phyloP scores from a whole-genome alignment of 2,888 invertebrate species.

The Zaprionus lineosus region DNA sequence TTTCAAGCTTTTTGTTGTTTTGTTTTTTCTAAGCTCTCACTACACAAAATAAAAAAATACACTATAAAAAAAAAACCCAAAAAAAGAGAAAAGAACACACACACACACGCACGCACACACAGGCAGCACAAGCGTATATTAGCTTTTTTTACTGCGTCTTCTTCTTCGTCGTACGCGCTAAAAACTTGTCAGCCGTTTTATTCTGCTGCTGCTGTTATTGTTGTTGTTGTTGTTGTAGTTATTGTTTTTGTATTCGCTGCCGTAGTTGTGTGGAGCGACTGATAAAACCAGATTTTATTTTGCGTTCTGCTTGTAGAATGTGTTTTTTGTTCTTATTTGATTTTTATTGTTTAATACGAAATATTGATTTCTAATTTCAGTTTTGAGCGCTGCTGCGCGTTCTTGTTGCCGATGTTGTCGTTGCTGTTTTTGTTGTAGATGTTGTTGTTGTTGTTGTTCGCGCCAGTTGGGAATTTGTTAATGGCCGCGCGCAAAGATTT shows the following conservation, averaged over 20 bases:
- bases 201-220: conserved; percentile 10
- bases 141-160: conserved; percentile 43
- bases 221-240: conserved; percentile 10
- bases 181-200: conserved; percentile 51
- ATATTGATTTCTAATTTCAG: conserved; percentile 67
- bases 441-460: conserved; percentile 28
- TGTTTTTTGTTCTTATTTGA: conserved; percentile 14
- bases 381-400: conserved; percentile 46
- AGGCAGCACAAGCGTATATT: conserved; percentile 22
- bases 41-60: not conserved
- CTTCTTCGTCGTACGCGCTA: conserved; percentile 44
- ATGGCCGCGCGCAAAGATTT: conserved; percentile 61
- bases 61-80: not conserved
- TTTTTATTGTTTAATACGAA: conserved; percentile 60
- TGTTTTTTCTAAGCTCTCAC: conserved; percentile 42
- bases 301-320: conserved; percentile 38
- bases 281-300: conserved; percentile 75
- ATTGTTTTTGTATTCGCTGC: conserved; percentile 18
- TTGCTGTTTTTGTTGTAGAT: conserved; percentile 16
- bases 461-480: conserved; percentile 52
- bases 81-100: conserved; percentile 4
- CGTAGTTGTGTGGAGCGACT: conserved; percentile 46
- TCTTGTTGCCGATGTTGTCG: no score
- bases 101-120: no score
- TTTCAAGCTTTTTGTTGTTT: conserved; percentile 34